Conservation (phyloP, 1,140 invertebrate genomes). For the Pseudomyrmex cubaensis region DNA sequence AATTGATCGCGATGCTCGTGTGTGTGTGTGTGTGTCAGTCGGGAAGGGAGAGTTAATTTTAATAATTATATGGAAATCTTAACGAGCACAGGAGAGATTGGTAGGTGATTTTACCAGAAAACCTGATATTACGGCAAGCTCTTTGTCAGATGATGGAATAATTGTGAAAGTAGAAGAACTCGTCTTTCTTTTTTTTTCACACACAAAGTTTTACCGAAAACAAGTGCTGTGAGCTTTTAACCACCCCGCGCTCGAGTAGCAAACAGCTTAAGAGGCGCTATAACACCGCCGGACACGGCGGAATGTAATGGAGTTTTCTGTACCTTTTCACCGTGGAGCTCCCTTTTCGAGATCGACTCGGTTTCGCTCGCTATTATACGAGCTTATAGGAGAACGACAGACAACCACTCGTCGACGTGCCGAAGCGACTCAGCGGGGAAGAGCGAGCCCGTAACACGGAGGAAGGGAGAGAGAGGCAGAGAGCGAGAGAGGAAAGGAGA, state of each 20-base stretch:
- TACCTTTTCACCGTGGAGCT: constrained; percentile 13
- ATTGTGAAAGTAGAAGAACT: constrained; percentile 8
- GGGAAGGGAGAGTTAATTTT: constrained; percentile 15
- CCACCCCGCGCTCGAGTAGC: background rate
- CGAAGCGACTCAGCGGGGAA: constrained; percentile 7
- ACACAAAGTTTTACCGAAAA: background rate
- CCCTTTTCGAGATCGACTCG: constrained; percentile 43
- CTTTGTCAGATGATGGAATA: background rate
- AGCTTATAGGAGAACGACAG: constrained; percentile 20
- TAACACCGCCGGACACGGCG: constrained; percentile 8
- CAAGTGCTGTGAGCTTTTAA: background rate
- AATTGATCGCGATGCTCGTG: constrained; percentile 29
- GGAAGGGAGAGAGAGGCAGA: background rate
- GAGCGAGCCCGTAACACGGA: background rate
- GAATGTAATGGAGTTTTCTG: constrained; percentile 22
- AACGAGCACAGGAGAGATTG: background rate
- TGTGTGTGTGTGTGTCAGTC: background rate
- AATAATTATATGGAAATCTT: constrained; percentile 35
- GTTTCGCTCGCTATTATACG: constrained; percentile 41
- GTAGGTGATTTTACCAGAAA: constrained; percentile 16
- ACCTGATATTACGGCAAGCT: constrained; percentile 15
- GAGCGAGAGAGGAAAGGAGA: no score
- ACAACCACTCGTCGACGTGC: constrained; percentile 3
- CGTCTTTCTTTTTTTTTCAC: background rate
- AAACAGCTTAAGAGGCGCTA: constrained; percentile 8